A percentile compares a stretch with the other conserved stretches of the same genome.
Evolutionary conservation across 2,888 invertebrate genomes (phyloP).

Genomic region (Lasius fuliginosus): DNA sequence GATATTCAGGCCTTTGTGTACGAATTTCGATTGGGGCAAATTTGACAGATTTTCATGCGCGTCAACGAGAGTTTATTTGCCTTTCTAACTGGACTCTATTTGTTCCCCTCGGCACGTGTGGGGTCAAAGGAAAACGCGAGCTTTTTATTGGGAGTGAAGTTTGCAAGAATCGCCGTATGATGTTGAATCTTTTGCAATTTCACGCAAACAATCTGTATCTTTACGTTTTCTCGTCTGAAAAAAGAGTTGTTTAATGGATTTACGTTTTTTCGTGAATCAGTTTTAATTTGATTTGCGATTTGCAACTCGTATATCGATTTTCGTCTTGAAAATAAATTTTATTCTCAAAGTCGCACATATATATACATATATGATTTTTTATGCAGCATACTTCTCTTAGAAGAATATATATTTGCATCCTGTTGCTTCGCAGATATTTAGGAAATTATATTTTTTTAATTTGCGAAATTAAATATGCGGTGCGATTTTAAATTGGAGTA

Average conservation of each 20-base stretch:
- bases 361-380: neutral
- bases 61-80: slow-evolving; percentile 37
- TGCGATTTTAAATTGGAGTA: slow-evolving; percentile 16
- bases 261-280: neutral
- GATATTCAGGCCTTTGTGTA: slow-evolving; percentile 31
- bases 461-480: slow-evolving; percentile 18
- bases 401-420: neutral
- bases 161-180: neutral
- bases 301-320: neutral
- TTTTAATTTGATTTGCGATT: neutral
- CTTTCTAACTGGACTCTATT: slow-evolving; percentile 26
- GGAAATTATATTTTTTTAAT: slow-evolving; percentile 21
- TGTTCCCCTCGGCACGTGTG: neutral
- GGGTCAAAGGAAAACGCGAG: neutral
- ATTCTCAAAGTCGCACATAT: neutral
- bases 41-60: slow-evolving; percentile 35
- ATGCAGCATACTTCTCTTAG: neutral
- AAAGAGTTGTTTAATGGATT: neutral
- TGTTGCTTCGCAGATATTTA: neutral
- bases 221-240: neutral
- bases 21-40: slow-evolving; percentile 25
- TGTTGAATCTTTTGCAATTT: neutral
- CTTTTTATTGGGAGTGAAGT: neutral
- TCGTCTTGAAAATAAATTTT: neutral
- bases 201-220: neutral